Conservation (phyloP, 2,113 vertebrate species). For the Salvelinus sp. region DNA sequence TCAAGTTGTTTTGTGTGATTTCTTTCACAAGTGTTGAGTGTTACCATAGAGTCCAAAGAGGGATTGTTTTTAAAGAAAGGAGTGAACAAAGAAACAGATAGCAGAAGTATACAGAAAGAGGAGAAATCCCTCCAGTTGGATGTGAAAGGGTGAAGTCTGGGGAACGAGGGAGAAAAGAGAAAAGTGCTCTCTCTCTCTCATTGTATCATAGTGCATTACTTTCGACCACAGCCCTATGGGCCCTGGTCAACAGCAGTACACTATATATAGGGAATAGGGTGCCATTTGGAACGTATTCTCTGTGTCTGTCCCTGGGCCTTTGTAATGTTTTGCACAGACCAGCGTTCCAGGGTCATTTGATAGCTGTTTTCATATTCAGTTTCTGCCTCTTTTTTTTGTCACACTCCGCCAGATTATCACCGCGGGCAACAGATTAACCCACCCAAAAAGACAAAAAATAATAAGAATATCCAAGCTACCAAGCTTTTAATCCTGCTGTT, state of each 20-base stretch:
- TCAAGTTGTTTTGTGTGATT: too few species aligned
- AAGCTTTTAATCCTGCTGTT: slow-evolving; percentile 60
- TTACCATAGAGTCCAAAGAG: slow-evolving; percentile 2
- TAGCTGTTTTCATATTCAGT: slow-evolving; percentile 40
- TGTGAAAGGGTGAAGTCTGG: background rate
- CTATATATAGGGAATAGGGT: too few species aligned
- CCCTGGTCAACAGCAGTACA: too few species aligned
- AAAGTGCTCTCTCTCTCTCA: slow-evolving; percentile 37
- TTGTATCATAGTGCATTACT: background rate
- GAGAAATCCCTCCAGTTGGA: slow-evolving; percentile 43
- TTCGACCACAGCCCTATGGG: too few species aligned
- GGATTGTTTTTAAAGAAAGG: slow-evolving; percentile 46
- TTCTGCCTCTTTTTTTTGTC: slow-evolving; percentile 39
- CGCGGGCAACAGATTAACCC: slow-evolving; percentile 56
- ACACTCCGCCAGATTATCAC: slow-evolving; percentile 37
- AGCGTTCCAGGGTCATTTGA: slow-evolving; percentile 20
- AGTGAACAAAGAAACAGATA: slow-evolving; percentile 70
- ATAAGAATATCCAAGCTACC: slow-evolving; percentile 55
- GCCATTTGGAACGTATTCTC: background rate
- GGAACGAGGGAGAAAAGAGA: background rate
- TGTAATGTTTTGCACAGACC: slow-evolving; percentile 16
- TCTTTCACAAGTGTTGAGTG: background rate
- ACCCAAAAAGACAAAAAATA: slow-evolving; percentile 41
- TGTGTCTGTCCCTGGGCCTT: background rate
- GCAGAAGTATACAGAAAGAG: slow-evolving; percentile 54